These are phyloP conservation scores for Abrostola triplasia DNA, from an alignment of 2,888 invertebrate genomes.

Conservation along the genomic window DNA sequence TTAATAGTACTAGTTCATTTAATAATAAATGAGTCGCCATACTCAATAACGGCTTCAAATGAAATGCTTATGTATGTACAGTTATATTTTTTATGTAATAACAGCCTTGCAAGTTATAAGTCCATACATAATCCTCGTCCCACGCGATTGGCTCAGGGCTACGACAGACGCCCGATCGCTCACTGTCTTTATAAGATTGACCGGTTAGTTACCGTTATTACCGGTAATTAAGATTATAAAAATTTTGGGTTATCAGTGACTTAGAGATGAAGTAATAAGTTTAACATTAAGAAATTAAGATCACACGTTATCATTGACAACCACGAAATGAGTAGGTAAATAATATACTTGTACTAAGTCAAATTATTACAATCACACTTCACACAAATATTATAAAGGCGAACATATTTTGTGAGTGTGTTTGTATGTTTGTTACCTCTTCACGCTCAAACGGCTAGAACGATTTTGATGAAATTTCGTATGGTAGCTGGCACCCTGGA, in stretches of 20 bases:
- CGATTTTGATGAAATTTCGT: too few species aligned
- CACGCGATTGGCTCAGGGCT: conserved; percentile 16
- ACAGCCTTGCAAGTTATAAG: conserved; percentile 4
- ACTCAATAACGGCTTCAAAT: background rate
- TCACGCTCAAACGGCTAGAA: too few species aligned
- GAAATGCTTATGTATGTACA: background rate
- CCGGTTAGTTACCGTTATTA: background rate
- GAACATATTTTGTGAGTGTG: too few species aligned
- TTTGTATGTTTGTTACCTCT: too few species aligned
- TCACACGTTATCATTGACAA: too few species aligned
- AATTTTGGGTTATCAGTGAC: background rate
- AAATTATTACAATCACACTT: too few species aligned
- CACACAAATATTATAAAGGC: too few species aligned
- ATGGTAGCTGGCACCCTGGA: too few species aligned
- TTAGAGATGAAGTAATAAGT: too few species aligned
- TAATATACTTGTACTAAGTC: too few species aligned
- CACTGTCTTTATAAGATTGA: conserved; percentile 10
- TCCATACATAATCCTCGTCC: conserved; percentile 6
- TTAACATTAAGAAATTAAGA: too few species aligned
- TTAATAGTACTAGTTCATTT: background rate
- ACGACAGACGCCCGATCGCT: conserved; percentile 20
- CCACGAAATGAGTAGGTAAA: too few species aligned
- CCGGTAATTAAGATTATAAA: background rate
- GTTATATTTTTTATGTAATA: conserved; percentile 11
- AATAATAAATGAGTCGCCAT: background rate